Evolutionary conservation across 2,113 vertebrate species (phyloP).

Genomic region (Electrona antarctica): DNA sequence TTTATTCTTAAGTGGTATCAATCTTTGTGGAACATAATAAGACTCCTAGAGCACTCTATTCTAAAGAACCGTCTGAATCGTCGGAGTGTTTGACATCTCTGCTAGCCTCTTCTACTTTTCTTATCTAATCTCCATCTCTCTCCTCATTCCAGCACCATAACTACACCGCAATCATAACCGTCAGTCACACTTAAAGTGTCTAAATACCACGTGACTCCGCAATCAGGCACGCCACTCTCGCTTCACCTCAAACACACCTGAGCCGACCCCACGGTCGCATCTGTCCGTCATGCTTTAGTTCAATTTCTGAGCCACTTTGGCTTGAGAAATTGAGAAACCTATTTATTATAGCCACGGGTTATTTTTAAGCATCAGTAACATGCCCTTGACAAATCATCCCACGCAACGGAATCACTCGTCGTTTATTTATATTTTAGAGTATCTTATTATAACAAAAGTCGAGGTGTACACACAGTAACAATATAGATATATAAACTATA

Average conservation of each 20-base stretch:
- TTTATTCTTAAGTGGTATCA: conserved; percentile 21
- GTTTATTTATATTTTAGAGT: background rate
- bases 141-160: conserved; percentile 53
- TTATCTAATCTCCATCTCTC: conserved; percentile 45
- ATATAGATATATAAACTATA: no score
- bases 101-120: conserved; percentile 19
- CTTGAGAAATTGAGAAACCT: conserved; percentile 22
- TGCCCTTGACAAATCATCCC: conserved; percentile 33
- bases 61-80: conserved; percentile 7
- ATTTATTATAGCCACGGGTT: conserved; percentile 35
- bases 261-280: conserved; percentile 24
- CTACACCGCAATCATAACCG: conserved; percentile 60
- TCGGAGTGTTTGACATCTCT: conserved; percentile 18
- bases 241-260: conserved; percentile 33
- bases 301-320: conserved; percentile 19
- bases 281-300: conserved; percentile 48
- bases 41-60: conserved; percentile 7
- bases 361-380: conserved; percentile 16
- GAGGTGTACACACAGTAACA: no score
- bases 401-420: background rate
- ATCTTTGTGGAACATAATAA: conserved; percentile 30
- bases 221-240: conserved; percentile 54
- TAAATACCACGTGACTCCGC: conserved; percentile 54
- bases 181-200: conserved; percentile 67
- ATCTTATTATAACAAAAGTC: no score